Evolutionary conservation across 53 echinoderm and acorn worm genomes (phyloP).

Genomic region (Antedon mediterranea): DNA sequence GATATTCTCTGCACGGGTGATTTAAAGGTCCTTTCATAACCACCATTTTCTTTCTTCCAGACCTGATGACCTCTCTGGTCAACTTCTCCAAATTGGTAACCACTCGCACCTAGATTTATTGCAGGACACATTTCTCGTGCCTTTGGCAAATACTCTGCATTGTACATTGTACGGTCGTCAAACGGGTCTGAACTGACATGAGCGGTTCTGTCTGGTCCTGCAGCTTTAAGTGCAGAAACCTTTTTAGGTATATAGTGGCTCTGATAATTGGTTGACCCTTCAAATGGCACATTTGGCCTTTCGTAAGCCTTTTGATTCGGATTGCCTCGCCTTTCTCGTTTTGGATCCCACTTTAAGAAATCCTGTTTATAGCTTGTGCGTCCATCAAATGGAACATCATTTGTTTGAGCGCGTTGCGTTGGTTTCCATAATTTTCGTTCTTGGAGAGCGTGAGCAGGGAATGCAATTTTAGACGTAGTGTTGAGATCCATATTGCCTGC

Average conservation of each 20-base stretch:
- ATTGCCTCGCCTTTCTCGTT: constrained; percentile 67
- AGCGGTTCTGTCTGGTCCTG: constrained; percentile 68
- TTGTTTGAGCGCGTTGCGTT: constrained; percentile 23
- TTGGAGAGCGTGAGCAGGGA: constrained; percentile 60
- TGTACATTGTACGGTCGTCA: constrained; percentile 97
- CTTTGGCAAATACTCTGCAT: constrained; percentile 80
- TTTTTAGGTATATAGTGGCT: constrained; percentile 65
- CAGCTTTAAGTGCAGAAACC: constrained; percentile 46
- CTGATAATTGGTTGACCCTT: constrained; percentile 56
- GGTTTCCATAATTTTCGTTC: constrained; percentile 52
- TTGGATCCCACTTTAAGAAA: constrained; percentile 62
- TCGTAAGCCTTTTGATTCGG: constrained; percentile 74
- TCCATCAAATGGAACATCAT: constrained; percentile 76
- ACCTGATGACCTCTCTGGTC: constrained; percentile 80
- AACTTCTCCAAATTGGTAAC: constrained; percentile 36
- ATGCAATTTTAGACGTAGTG: constrained; percentile 68
- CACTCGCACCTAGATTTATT: constrained; percentile 37
- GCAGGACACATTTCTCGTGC: constrained; percentile 65
- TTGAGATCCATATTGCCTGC: constrained; percentile 68
- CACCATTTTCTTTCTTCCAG: constrained; percentile 51
- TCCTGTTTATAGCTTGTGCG: constrained; percentile 80
- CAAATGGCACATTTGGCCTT: constrained; percentile 69
- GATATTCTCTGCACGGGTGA: constrained; percentile 55
- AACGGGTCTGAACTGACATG: constrained; percentile 64
- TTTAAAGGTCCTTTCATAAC: constrained; percentile 18